Conservation (phyloP, 2,113 vertebrate species). For the Euleptes europaea region DNA sequence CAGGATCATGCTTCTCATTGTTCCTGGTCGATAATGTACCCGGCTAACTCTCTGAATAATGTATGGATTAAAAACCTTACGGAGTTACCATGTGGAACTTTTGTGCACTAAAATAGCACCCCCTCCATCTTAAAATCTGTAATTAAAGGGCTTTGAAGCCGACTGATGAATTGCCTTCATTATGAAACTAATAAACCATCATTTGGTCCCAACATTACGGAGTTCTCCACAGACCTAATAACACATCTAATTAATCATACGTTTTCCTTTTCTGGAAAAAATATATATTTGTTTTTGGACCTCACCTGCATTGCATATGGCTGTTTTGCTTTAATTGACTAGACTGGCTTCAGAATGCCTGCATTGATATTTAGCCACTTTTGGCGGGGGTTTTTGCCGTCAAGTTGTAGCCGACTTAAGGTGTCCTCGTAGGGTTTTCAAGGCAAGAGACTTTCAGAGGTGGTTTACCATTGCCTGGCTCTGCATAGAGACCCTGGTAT, state of each 20-base stretch:
- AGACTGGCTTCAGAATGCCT: neutral
- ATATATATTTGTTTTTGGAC: neutral
- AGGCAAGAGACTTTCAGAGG: too few species aligned
- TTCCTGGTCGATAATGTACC: neutral
- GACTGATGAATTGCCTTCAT: conserved; percentile 22
- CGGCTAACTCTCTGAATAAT: conserved; percentile 5
- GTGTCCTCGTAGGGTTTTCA: too few species aligned
- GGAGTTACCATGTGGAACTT: conserved; percentile 13
- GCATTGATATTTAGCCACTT: neutral
- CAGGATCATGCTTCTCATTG: neutral
- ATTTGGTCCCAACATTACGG: conserved; percentile 17
- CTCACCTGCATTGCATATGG: neutral
- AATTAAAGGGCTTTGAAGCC: conserved; percentile 17
- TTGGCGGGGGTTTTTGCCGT: neutral
- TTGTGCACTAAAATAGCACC: conserved; percentile 7
- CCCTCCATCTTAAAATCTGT: neutral
- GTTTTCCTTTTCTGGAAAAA: neutral
- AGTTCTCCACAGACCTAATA: conserved; percentile 11
- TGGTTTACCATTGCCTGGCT: too few species aligned
- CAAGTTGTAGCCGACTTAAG: too few species aligned
- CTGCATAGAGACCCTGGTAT: too few species aligned
- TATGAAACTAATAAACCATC: conserved; percentile 23
- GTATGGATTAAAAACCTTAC: conserved; percentile 16
- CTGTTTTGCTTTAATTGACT: neutral
- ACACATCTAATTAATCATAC: conserved; percentile 13